Base-by-base conservation (phyloP, 2,797 vertebrate species). In the Hypotaenidia okinawae region DNA sequence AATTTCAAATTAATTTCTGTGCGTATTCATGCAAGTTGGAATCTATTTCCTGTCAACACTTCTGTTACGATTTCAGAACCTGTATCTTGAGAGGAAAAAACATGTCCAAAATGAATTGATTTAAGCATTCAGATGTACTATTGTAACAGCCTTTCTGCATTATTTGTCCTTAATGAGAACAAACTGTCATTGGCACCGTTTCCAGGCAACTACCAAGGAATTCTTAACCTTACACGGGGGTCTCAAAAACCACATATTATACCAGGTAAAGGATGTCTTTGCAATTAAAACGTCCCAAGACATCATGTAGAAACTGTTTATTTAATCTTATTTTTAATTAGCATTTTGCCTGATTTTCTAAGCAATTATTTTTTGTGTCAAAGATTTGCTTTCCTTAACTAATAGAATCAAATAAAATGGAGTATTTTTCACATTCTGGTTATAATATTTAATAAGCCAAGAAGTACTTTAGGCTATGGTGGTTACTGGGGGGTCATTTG, bases 91-190 rank as follows among this genome's bases (percentile, higher is more conserved):
- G 25, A 75, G 79, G 43, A 49, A 55, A 58, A 67, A 80, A 25
- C 13, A 45, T 45, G 10, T 68, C 59, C 47, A 47, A 33, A 88
- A 74, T 33, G 16, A 88, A 84, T 82, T 63, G 69, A 74, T 90
- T 59, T 91, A 70, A 91, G 69, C 6, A 5, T 69, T 94, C 83
- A 90, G n/a, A 76, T 47, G 54, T 67, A 70, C n/a, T 51, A 9
- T 59, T 75, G 41, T 75, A 90, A n/a, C 63, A 90, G 28, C 16
- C 24, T 81, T 43, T 77, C 89, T 85, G 62, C 58, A 27, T 87
- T 85, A 87, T 85, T 94, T 96, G 87, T 43, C 33, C 52, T 82
- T 94, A 86, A 93, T 90, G 87, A 95, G 87, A 94, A 86, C 83
- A 94, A 93, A 88, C 80, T 86, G 82, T 86, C 84, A 63, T 33